Conservation (phyloP, 2,797 vertebrate genomes). For the Notolabrus celidotus region DNA sequence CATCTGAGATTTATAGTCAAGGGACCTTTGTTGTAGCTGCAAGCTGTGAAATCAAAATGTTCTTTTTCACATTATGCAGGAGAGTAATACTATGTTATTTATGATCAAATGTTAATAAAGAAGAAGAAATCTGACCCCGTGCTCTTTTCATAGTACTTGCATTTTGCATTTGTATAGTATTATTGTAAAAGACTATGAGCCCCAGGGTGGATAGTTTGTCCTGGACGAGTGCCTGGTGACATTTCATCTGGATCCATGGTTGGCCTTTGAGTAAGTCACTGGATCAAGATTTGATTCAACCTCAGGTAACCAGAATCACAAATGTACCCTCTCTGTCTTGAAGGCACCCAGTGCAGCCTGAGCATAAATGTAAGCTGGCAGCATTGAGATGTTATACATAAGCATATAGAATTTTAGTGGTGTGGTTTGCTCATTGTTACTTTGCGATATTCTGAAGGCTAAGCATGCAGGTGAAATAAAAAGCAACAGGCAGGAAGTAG, state of each 20-base stretch:
- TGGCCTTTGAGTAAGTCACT: conserved; percentile 45
- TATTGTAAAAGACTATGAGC: conserved; percentile 8
- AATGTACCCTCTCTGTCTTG: background rate
- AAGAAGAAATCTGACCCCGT: too few species aligned
- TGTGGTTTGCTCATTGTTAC: background rate
- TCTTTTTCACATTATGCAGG: background rate
- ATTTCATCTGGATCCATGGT: conserved; percentile 53
- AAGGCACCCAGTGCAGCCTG: background rate
- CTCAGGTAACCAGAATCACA: conserved; percentile 16
- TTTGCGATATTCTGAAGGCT: background rate
- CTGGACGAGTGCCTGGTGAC: conserved; percentile 45
- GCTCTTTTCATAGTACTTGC: too few species aligned
- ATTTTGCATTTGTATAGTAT: background rate
- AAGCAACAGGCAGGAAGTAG: too few species aligned
- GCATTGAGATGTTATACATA: conserved; percentile 3
- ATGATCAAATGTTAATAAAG: too few species aligned
- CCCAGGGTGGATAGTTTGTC: background rate
- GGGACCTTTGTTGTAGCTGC: background rate
- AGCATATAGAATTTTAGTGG: conserved; percentile 5
- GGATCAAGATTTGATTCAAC: conserved; percentile 40
- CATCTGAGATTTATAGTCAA: background rate
- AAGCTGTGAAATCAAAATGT: background rate
- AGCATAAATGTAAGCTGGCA: conserved; percentile 11
- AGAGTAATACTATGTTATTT: background rate
- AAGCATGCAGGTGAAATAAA: background rate